A percentile compares a stretch with the other conserved stretches of the same genome.
These are phyloP conservation scores for Bungarus multicinctus DNA, from an alignment of 2,113 vertebrate species.

Conservation along the genomic window DNA sequence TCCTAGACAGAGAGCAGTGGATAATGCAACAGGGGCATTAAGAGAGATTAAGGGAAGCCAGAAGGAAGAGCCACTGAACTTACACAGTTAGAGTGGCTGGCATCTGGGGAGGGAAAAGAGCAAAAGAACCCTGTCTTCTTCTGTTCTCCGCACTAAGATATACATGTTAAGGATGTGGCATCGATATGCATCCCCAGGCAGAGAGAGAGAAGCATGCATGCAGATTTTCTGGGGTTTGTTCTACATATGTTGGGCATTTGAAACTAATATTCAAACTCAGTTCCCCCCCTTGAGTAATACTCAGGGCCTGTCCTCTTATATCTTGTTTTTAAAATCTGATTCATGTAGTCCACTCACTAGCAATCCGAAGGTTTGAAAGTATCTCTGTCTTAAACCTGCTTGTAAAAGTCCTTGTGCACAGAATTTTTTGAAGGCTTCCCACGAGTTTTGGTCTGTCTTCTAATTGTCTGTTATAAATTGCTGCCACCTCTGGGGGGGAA, in stretches of 20 bases:
- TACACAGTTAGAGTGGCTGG: background rate
- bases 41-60: accelerated
- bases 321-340: background rate
- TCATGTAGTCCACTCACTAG: background rate
- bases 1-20: background rate
- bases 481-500: background rate
- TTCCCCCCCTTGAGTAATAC: background rate
- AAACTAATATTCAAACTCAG: background rate
- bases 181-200: background rate
- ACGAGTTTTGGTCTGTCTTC: background rate
- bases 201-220: background rate
- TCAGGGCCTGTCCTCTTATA: background rate
- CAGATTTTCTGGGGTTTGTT: background rate
- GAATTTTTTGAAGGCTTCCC: background rate
- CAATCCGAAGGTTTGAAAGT: background rate
- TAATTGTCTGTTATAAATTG: background rate
- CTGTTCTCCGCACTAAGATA: background rate
- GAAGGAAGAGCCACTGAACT: conserved; percentile 2
- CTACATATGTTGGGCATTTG: background rate
- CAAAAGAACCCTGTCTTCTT: background rate
- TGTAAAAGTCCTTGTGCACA: background rate
- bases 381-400: background rate
- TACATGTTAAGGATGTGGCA: background rate
- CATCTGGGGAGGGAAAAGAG: background rate
- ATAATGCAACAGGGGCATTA: conserved; percentile 28